Evolutionary conservation across 2,888 invertebrate species (phyloP), one percentile per base, ranked within the genome.

Genomic region (Gymnosoma rotundatum): DNA sequence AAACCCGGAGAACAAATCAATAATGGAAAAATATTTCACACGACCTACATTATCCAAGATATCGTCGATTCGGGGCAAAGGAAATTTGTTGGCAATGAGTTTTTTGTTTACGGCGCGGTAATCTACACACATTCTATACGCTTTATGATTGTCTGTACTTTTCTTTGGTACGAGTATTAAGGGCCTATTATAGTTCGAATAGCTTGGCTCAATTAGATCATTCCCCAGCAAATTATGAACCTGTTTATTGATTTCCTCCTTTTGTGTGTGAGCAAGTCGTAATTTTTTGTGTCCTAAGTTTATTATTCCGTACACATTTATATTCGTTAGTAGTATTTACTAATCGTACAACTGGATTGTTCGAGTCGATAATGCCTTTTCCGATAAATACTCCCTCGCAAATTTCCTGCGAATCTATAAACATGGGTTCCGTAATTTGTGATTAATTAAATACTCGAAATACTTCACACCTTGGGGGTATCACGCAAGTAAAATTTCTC

Each of bases 391-490:
- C 60, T 10, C 60, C 76, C 18, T 67, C 36, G 0, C 5, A 16
- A 42, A 76, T 6, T 67, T 76, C 67, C 25, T 25, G 25, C 25
- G 25, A 25, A 25, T 25, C 25, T 25, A 25, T 25, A 25, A 25
- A 25, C 25, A 25, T 76, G 76, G 0, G 36, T 60, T 21, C 76
- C 20, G n/a, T n/a, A n/a, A n/a, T n/a, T n/a, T n/a, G n/a, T n/a
- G n/a, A n/a, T n/a, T n/a, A n/a, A n/a, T n/a, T n/a, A n/a, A n/a
- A n/a, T n/a, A n/a, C n/a, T n/a, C n/a, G n/a, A 38, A 76, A 25
- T 7, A 69, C 78, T 38, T 78, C 69, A 32, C 69, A 60, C 12
- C 78, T 21, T 0, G 63, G 78, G 25, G 54, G 69, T 1, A 74
- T 25, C 54, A 74, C n/a, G 14, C 61, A 61, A 38, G 38, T 42